Evolutionary conservation across 2,888 invertebrate genomes (phyloP), one percentile per base, ranked within the genome.

Genomic region (Trypoxylon attenuatum): DNA sequence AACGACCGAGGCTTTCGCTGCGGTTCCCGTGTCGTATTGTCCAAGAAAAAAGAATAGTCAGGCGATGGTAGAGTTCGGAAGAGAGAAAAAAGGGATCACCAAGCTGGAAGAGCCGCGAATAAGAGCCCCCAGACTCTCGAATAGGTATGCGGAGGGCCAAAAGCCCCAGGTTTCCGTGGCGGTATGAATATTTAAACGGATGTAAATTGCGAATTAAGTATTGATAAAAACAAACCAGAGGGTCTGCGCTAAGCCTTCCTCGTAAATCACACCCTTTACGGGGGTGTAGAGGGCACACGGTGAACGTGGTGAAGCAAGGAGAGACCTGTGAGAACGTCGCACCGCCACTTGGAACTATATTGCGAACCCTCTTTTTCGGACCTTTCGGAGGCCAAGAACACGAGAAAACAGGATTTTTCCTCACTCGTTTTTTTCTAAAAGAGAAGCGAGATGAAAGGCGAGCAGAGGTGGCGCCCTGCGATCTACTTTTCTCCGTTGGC

Each of bases 161-260:
- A 67, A 76, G 71, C 74, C 69, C 56, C 6, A 57, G 75, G 66
- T 75, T 75, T 74, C 69, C 68, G 61, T 65, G 46, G 49, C 59
- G 60, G 74, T 77, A 76, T 82, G 80, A 82, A 82, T 81, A 82
- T 80, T 81, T 82, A 79, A 82, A 70, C 64, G 74, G 71, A 82
- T 79, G 82, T 81, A 82, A 80, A 81, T 81, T 82, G 78, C 70
- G 78, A 78, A 80, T 82, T 81, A 81, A 81, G 77, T 79, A 81
- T 81, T 81, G 81, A 81, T 81, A 79, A 81, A 81, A 80, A 82
- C 79, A 82, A 79, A 79, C 73, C 76, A 71, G 71, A 71, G 77
- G 74, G 77, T 69, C 74, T 57, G 69, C 56, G 72, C 66, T 78
- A 74, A 78, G 76, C 71, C 80, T 65, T 60, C 49, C 70, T 66